Base-by-base conservation (phyloP, 2,888 invertebrate genomes). In the Acleris sparsana region DNA sequence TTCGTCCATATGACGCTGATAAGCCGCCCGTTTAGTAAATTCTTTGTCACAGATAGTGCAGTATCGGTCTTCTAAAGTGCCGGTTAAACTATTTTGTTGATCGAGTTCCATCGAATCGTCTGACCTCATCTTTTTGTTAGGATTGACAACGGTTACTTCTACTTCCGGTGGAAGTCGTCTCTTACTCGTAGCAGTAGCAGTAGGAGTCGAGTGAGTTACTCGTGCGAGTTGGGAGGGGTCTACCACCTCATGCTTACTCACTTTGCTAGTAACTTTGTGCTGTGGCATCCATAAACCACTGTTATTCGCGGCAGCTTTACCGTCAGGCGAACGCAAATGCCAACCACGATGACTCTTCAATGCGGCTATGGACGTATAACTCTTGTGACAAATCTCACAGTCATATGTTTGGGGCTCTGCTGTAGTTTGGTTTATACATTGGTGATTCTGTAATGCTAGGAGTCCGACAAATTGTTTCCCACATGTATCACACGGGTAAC, bases 271-370 rank as follows among this genome's bases (percentile, higher is more conserved):
- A 18, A 92, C 93, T 78, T 93, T 93, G 71, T 91, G 90, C 71
- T 93, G 93, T 3, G 93, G 93, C 93, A 93, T 93, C 93, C 93
- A 93, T 3, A 93, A 83, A 0, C 93, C 93, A 29, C 86, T 83
- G 65, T 93, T 93, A 68, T 92, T 93, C 6, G 93, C 93, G 18
- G 93, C 93, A 44, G 93, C 93, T 77, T 93, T 93, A 3, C 92
- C 90, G 70, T 93, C 91, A 3, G 93, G 94, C 1, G 94, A 93
- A 22, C 95, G 93, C 65, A 94, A 90, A 77, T 95, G 95, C 91
- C 95, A 95, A 11, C 95, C 95, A 56, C 94, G 89, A 80, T 95
- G 95, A 71, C 94, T 95, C 70, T 94, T 94, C 59, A 95, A 77
- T 0, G 95, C 95, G 1, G 94, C 93, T 70, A 94, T 94, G 22